Evolutionary conservation across 2,888 invertebrate genomes (phyloP), one percentile per base, ranked within the genome.

Genomic region (Lobophora halterata): DNA sequence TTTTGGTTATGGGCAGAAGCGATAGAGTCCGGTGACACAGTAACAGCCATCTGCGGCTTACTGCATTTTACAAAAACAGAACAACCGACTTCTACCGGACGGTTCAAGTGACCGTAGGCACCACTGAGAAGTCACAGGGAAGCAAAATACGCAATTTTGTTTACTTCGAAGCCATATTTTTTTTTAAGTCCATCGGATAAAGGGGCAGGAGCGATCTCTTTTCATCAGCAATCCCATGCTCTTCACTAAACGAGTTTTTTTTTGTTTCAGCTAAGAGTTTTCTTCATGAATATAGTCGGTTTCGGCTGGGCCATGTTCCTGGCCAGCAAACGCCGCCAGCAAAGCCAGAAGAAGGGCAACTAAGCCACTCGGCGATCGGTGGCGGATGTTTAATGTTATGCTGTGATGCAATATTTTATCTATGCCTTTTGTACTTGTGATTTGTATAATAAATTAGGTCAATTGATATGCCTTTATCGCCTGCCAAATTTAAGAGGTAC

Each of bases 241-340:
- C 2, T 23, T 16, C 2, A 5, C n/a, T n/a, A n/a, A n/a, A 17
- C 8, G 16, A 17, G 5, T 20, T 43, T 38, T 53, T 43, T 39
- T 60, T 48, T 37, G 52, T 91, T 91, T 50, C 81, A 95, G 94
- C 75, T 95, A 33, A 85, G 94, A 54, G 93, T 94, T n/a, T 79
- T 95, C 5, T 89, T 92, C 40, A 90, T 91, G 69, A 94, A 93
- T 65, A 58, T 94, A n/a, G 90, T 95, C 39, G 93, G 93, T 25
- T 93, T 95, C 63, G 89, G 93, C 54, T 95, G 95, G 95, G 90
- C 91, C 1, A 90, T 95, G 68, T 94, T 92, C 65, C 64, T 95
- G 30, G 92, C 94, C 1, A 89, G 90, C 43, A 91, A 91, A 65
- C 89, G 93, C 59, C 88, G 92, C 5, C 89, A 90, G 57, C 73